Evolutionary conservation across 1,140 invertebrate species (phyloP).

Genomic region (Sitobion miscanthi): DNA sequence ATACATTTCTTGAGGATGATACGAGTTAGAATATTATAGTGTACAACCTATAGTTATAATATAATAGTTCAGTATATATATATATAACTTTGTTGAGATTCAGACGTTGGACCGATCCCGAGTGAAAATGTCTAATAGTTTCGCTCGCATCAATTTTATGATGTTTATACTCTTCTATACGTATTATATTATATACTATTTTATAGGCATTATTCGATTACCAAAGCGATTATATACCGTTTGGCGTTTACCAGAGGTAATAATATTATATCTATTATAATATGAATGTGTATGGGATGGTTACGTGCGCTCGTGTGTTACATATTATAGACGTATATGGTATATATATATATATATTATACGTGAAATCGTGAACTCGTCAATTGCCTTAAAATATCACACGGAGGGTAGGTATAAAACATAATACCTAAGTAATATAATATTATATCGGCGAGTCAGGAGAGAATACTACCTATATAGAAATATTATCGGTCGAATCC

Average conservation of each 20-base stretch:
- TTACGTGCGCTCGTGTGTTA: neutral
- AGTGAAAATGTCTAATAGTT: neutral
- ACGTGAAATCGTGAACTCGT: neutral
- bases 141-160: neutral
- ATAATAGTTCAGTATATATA: too few relatives aligned
- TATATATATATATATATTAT: neutral
- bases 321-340: neutral
- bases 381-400: neutral
- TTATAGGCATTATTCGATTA: neutral
- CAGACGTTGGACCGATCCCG: neutral
- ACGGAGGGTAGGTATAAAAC: neutral
- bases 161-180: neutral
- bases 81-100: neutral
- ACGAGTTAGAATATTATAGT: too few relatives aligned
- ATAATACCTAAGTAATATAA: neutral
- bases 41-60: too few relatives aligned
- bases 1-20: too few relatives aligned
- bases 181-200: neutral
- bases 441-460: neutral
- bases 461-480: neutral
- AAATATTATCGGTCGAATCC: neutral
- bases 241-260: neutral
- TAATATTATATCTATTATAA: neutral
- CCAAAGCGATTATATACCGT: neutral
- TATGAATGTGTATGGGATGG: too few relatives aligned